Conservation (phyloP, 2,113 vertebrate species). For the Salvelinus fontinalis region DNA sequence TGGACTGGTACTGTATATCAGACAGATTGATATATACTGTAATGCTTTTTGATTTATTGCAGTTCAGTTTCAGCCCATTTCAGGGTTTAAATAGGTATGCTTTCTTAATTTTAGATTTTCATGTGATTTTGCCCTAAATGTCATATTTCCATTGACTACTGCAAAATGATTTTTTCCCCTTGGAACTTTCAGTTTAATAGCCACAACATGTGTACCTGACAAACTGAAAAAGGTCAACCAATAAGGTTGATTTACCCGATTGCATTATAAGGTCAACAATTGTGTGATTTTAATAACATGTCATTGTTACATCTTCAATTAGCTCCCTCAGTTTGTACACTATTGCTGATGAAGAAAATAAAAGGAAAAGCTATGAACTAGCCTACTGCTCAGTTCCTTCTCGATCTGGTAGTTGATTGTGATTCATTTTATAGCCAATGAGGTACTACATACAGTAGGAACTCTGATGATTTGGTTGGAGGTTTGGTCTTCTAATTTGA, state of each 20-base stretch:
- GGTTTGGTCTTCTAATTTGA: too few species aligned
- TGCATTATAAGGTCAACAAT: not conserved
- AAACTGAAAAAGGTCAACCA: constrained; percentile 19
- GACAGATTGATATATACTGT: too few species aligned
- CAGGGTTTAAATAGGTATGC: not conserved
- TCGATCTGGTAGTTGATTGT: too few species aligned
- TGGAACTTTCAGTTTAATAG: not conserved
- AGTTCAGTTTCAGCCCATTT: not conserved
- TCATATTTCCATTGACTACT: constrained; percentile 3
- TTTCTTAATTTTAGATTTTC: not conserved
- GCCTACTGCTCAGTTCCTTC: too few species aligned
- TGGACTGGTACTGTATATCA: too few species aligned
- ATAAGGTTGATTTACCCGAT: not conserved
- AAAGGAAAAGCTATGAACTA: too few species aligned
- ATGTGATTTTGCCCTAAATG: not conserved
- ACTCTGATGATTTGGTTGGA: too few species aligned
- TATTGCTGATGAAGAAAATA: too few species aligned
- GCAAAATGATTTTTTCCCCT: too few species aligned
- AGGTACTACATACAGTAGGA: too few species aligned
- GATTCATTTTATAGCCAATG: too few species aligned
- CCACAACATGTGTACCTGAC: not conserved
- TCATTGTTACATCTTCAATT: not conserved
- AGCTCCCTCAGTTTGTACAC: not conserved
- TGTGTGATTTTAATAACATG: not conserved
- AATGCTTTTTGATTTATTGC: not conserved